A percentile compares a stretch with the other conserved stretches of the same genome.
Conservation (phyloP, 1,140 invertebrate genomes). For the Aphis craccivora region DNA sequence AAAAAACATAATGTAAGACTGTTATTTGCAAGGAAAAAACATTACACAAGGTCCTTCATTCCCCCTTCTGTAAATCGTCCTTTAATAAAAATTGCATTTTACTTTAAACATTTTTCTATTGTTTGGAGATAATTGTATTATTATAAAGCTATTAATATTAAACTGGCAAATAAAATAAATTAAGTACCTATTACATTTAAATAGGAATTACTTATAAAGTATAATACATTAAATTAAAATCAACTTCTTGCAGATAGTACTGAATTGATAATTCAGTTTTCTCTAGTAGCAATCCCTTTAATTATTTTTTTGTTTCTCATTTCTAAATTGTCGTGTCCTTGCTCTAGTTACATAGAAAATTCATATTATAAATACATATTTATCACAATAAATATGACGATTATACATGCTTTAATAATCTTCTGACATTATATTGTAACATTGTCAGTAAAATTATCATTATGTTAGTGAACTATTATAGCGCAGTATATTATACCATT, state of each 20-base stretch:
- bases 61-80: neutral
- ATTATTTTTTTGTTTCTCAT: neutral
- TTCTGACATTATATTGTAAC: constrained; percentile 16
- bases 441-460: constrained; percentile 16
- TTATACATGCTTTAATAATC: constrained; percentile 29
- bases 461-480: neutral
- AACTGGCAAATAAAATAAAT: neutral
- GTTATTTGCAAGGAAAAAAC: constrained; percentile 25
- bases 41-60: neutral
- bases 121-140: neutral
- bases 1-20: neutral
- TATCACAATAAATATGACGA: constrained; percentile 20
- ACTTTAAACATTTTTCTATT: neutral
- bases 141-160: neutral
- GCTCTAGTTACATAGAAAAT: neutral
- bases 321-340: neutral
- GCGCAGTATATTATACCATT: neutral
- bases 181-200: neutral
- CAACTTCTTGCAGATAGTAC: neutral
- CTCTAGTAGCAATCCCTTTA: neutral
- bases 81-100: neutral
- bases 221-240: neutral
- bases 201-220: neutral
- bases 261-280: neutral
- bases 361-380: neutral